A percentile compares a stretch with the other conserved stretches of the same genome.
Evolutionary conservation across 2,888 invertebrate genomes (phyloP).

Genomic region (Halocaridina rubra): DNA sequence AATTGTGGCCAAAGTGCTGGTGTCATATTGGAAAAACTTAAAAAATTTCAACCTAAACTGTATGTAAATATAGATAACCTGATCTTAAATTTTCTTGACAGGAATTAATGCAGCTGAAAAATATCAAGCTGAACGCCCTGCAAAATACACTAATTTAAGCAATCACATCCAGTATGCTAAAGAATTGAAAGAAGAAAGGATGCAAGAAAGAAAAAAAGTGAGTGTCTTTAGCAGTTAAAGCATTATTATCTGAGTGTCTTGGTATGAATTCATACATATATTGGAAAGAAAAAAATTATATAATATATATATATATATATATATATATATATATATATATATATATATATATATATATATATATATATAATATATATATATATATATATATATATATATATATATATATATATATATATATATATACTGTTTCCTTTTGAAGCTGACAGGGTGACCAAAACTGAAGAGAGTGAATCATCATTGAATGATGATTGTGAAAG

Average conservation of each 20-base stretch:
- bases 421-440: not conserved
- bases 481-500: no score
- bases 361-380: not conserved
- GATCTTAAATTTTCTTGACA: not conserved
- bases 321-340: not conserved
- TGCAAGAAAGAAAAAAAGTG: constrained; percentile 3
- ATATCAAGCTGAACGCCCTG: constrained; percentile 5
- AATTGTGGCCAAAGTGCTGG: not conserved
- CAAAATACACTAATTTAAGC: constrained; percentile 37
- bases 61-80: not conserved
- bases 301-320: not conserved
- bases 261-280: not conserved
- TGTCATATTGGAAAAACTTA: not conserved
- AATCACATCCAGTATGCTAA: constrained; percentile 45
- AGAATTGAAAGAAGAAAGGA: not conserved
- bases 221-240: not conserved
- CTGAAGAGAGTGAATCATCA: no score
- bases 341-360: not conserved
- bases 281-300: not conserved
- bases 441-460: no score
- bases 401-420: not conserved
- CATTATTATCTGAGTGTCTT: not conserved
- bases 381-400: not conserved
- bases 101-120: constrained; percentile 31
- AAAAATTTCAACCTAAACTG: no score